Evolutionary conservation across 2,888 invertebrate species (phyloP), one percentile per base, ranked within the genome.

Genomic region (Augochlorella aurata): DNA sequence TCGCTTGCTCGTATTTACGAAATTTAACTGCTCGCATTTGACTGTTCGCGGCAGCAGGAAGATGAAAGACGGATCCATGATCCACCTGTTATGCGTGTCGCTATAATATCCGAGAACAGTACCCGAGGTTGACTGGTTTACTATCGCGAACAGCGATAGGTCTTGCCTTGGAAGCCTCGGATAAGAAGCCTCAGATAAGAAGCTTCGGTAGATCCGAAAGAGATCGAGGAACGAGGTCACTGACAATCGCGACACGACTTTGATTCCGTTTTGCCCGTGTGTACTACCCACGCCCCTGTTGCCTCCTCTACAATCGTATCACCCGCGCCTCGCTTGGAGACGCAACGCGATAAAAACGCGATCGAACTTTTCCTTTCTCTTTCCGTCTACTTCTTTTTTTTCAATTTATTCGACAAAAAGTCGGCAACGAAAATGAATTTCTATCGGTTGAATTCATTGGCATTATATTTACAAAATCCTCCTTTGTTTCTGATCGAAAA

Each of bases 101-200:
- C 67, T 50, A 8, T 38, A 38, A 79, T 66, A 66, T 69, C 54
- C 49, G 66, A 74, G 77, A 79, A 77, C 84, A 79, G 72, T 61
- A 29, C 38, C 58, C 58, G 71, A 72, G 79, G 75, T 84, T 81
- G 88, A 88, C 87, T 88, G 81, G 88, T 88, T 80, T 84, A 88
- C 76, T 72, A 44, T 74, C 63, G 24, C 68, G 49, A 44, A 73
- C 79, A 80, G 63, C 74, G 52, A 67, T n/a, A 58, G 69, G 44
- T 79, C 73, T 72, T 63, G 70, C 47, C 77, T 86, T 65, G 81
- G 74, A 86, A 85, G 80, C 81, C 80, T 77, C 47, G 77, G 75
- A 77, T 84, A 87, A 88, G 24, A 58, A 24, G 58, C 83, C 85
- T 66, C 58, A 16, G 38, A 16, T 24, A 87, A 88, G 24, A 58